Base-by-base conservation (phyloP, 1,140 invertebrate genomes). In the Drosophila lowei region DNA sequence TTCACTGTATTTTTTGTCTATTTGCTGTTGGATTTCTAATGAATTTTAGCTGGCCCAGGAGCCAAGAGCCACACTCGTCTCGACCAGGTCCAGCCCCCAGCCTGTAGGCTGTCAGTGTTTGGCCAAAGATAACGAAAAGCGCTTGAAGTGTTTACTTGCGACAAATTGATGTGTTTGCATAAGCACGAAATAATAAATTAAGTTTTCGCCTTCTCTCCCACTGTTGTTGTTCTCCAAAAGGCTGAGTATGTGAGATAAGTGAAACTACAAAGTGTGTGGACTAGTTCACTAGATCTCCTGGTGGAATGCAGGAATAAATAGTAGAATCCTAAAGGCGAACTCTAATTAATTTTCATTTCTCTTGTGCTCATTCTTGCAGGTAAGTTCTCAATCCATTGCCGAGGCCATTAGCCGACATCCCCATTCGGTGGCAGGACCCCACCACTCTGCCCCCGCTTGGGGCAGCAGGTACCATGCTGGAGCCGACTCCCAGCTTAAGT, bases 151-250 rank as follows among this genome's bases (percentile, higher is more conserved):
- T 85, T 85, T 85, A 80, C 77, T 81, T 85, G 81, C 83, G 73
- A 85, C 83, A 88, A 85, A 85, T 85, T 88, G 81, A 85, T 85
- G 81, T 85, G 81, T 85, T 85, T 85, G 74, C 83, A 74, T 72
- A 81, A 85, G 81, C 57, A 67, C 58, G 70, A 81, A 86, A 85
- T 88, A 85, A 85, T 85, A 88, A 85, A 85, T 85, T 71, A 78
- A 85, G 77, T 86, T 86, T 67, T 77, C 59, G 41, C 5, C 28
- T 7, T 23, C 41, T 15, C 21, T 13, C 7, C 18, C 50, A 13
- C 47, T 38, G 13, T 49, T 49, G 55, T 63, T 42, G 28, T 53
- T 71, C 44, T 50, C 42, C 30, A 52, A 23, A 16, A 8, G 44
- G 43, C 38, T 64, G 60, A 67, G 43, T 64, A 28, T 54, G 67